Evolutionary conservation across 2,888 invertebrate genomes (phyloP).

Genomic region (Timema podura): DNA sequence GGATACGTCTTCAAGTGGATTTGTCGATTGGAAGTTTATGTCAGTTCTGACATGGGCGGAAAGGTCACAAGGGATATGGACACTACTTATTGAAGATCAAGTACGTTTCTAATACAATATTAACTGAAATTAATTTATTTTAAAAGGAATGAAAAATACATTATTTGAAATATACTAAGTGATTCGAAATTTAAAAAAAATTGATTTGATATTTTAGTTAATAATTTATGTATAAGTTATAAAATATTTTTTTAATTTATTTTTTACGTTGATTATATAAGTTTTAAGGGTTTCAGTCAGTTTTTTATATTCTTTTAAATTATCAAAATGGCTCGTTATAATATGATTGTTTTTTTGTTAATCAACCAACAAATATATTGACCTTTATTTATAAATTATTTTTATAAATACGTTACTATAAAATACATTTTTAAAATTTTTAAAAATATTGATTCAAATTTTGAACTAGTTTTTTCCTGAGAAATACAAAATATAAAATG

Average conservation of each 20-base stretch:
- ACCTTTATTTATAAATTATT: too few species aligned
- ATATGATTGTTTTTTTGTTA: neutral
- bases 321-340: neutral
- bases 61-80: conserved; percentile 67
- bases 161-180: neutral
- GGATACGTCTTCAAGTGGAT: conserved; percentile 68
- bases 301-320: neutral
- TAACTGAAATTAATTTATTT: neutral
- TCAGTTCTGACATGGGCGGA: conserved; percentile 93
- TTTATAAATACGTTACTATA: too few species aligned
- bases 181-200: neutral
- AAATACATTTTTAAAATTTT: too few species aligned
- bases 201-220: neutral
- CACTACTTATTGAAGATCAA: conserved; percentile 47
- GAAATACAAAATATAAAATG: too few species aligned
- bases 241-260: neutral
- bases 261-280: too few species aligned
- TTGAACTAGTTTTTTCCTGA: too few species aligned
- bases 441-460: too few species aligned
- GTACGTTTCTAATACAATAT: conserved; percentile 39
- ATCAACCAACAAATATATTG: neutral
- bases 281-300: neutral
- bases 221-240: neutral
- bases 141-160: neutral
- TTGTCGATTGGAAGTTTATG: conserved; percentile 79